These are phyloP conservation scores for Diabrotica balteata DNA, from an alignment of 2,888 invertebrate species.

Conservation along the genomic window DNA sequence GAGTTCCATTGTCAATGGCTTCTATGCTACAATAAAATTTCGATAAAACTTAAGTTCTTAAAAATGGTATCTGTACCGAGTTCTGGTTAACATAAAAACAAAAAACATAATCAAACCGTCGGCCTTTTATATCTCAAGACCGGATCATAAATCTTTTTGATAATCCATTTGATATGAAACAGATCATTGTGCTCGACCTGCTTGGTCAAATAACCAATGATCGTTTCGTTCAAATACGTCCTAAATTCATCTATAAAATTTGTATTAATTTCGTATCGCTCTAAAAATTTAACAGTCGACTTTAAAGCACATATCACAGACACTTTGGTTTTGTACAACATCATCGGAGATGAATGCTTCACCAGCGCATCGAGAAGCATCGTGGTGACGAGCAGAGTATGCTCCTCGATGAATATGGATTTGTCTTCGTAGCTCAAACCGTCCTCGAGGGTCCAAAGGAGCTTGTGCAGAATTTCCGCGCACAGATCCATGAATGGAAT, in stretches of 20 bases:
- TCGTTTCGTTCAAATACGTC: slow-evolving; percentile 42
- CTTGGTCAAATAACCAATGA: slow-evolving; percentile 43
- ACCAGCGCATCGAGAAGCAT: slow-evolving; percentile 47
- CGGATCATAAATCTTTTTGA: slow-evolving; percentile 44
- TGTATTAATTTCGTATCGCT: slow-evolving; percentile 39
- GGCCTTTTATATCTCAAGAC: slow-evolving; percentile 29
- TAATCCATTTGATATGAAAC: slow-evolving; percentile 45
- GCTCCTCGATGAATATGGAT: slow-evolving; percentile 53
- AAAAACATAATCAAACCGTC: neutral
- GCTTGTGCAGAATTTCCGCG: slow-evolving; percentile 39
- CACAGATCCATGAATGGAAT: slow-evolving; percentile 42
- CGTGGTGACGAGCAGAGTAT: slow-evolving; percentile 49
- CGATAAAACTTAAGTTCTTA: neutral
- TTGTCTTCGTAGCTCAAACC: slow-evolving; percentile 49
- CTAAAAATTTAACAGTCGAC: slow-evolving; percentile 45
- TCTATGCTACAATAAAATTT: neutral
- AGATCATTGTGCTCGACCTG: slow-evolving; percentile 44
- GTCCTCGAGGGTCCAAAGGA: slow-evolving; percentile 47
- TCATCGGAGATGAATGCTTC: slow-evolving; percentile 47
- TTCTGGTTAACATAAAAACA: neutral
- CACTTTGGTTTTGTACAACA: slow-evolving; percentile 46
- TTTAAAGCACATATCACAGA: slow-evolving; percentile 50
- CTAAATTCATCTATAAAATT: slow-evolving; percentile 43
- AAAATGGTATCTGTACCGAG: neutral
- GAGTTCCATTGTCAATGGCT: neutral